Conservation (phyloP, 2,888 invertebrate genomes). For the Brachypalpus laphriformis region DNA sequence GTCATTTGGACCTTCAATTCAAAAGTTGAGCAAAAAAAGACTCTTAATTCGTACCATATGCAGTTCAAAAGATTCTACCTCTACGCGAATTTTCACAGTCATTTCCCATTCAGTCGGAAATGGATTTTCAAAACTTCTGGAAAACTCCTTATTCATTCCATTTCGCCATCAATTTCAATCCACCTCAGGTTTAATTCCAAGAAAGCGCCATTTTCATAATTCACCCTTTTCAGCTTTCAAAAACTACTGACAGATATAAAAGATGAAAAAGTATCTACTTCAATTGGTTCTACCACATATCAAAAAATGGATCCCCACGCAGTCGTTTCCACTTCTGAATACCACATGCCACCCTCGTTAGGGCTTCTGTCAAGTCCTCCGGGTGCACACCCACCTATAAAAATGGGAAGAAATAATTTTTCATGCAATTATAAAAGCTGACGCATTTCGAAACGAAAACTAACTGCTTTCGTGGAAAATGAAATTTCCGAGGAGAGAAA, state of each 20-base stretch:
- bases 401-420: conserved; percentile 15
- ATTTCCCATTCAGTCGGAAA: too few relatives aligned
- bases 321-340: background rate
- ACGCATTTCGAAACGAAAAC: background rate
- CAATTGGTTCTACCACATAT: background rate
- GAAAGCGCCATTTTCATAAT: conserved; percentile 2
- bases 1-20: too few relatives aligned
- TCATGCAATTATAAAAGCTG: conserved; percentile 36
- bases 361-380: background rate
- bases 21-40: too few relatives aligned
- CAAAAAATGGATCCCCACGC: background rate
- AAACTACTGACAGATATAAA: background rate
- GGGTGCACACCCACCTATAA: background rate
- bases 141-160: background rate
- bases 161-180: background rate
- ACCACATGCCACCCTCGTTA: background rate
- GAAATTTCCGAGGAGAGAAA: background rate
- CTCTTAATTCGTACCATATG: too few relatives aligned
- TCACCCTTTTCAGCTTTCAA: background rate
- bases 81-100: too few relatives aligned
- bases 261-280: background rate
- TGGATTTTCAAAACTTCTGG: background rate
- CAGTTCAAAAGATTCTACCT: too few relatives aligned
- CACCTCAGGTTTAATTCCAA: background rate
- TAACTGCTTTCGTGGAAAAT: background rate